These are phyloP conservation scores for Ploceus nigricollis DNA, from an alignment of 2,113 vertebrate genomes.

Conservation along the genomic window DNA sequence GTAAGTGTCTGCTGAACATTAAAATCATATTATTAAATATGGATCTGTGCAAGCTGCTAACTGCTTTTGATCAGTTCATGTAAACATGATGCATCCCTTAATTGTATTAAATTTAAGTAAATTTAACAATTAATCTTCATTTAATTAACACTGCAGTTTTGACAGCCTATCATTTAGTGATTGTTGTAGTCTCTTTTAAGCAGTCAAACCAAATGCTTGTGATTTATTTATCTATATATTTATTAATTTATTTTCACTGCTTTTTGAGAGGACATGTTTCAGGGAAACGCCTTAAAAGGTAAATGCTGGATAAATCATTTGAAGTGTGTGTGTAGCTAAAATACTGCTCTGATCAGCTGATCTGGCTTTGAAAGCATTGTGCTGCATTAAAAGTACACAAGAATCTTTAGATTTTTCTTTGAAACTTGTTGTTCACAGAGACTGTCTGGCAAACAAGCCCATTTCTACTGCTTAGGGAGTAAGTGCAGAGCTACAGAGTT, in stretches of 20 bases:
- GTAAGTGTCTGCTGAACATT: not conserved
- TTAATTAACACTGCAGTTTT: slow-evolving; percentile 13
- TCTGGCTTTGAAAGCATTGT: not conserved
- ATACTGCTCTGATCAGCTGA: not conserved
- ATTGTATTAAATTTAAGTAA: slow-evolving; percentile 7
- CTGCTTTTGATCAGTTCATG: not conserved
- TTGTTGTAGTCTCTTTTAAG: not conserved
- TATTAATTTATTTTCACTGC: not conserved
- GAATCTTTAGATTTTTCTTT: slow-evolving; percentile 9
- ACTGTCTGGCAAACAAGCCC: not conserved
- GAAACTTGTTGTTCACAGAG: not conserved
- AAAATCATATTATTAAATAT: slow-evolving; percentile 8
- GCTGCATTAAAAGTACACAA: not conserved
- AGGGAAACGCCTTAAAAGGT: not conserved
- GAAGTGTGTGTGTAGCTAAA: not conserved
- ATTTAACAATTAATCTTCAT: slow-evolving; percentile 30
- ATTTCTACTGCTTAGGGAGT: not conserved
- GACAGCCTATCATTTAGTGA: not conserved
- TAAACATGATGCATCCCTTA: not conserved
- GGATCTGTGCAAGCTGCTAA: not conserved
- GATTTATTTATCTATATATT: not conserved
- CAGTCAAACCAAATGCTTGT: not conserved
- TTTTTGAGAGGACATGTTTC: not conserved
- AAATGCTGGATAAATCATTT: not conserved
- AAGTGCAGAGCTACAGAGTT: not conserved